Conservation (phyloP, 2,888 invertebrate genomes). For the Chalcosyrphus nemorum region DNA sequence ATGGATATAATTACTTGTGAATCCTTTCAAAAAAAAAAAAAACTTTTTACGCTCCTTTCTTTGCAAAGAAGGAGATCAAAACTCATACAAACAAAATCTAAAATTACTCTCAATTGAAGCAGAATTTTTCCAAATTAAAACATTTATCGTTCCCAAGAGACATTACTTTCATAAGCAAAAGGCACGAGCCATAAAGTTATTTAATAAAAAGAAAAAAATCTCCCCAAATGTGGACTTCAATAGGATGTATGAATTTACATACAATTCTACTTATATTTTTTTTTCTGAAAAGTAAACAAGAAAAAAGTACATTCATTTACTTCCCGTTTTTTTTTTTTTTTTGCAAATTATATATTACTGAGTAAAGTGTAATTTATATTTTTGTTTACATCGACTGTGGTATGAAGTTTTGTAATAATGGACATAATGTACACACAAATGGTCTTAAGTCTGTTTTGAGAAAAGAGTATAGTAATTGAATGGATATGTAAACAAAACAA, state of each 20-base stretch:
- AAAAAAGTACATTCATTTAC: background rate
- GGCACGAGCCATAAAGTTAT: background rate
- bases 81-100: background rate
- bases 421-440: background rate
- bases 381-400: background rate
- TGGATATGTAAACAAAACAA: background rate
- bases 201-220: background rate
- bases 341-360: background rate
- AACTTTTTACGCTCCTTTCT: too few relatives aligned
- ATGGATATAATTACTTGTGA: background rate
- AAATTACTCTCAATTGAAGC: constrained; percentile 3
- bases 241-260: background rate
- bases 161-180: background rate
- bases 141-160: background rate
- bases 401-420: background rate
- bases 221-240: background rate
- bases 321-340: background rate
- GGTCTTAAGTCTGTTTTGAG: background rate
- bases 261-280: background rate
- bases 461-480: background rate
- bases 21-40: too few relatives aligned
- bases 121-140: constrained; percentile 4
- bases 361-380: constrained; percentile 7
- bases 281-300: background rate
- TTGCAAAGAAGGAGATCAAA: too few relatives aligned